Conservation (phyloP, 2,888 invertebrate species). For the Athalia cordata region DNA sequence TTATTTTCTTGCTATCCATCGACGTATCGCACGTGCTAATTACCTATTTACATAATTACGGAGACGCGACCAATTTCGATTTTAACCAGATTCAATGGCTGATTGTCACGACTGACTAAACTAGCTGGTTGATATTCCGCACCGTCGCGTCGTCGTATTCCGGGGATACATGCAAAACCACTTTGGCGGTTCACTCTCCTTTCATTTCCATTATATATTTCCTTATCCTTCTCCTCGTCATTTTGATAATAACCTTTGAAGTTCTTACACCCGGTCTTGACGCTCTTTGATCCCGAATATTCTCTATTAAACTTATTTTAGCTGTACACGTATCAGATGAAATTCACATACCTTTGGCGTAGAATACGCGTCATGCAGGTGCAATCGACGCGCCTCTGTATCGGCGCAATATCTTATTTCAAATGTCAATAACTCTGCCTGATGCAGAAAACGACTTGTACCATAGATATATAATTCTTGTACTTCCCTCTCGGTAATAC, state of each 20-base stretch:
- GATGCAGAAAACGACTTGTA: too few relatives aligned
- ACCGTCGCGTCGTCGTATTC: not conserved
- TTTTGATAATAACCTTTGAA: not conserved
- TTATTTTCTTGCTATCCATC: not conserved
- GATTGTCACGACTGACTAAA: not conserved
- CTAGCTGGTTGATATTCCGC: not conserved
- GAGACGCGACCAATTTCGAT: constrained; percentile 21
- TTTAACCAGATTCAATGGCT: not conserved
- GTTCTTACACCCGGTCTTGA: not conserved
- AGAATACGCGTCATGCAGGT: not conserved
- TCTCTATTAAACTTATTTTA: not conserved
- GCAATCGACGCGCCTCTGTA: not conserved
- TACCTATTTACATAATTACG: constrained; percentile 5
- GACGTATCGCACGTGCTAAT: too few relatives aligned
- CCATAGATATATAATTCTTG: too few relatives aligned
- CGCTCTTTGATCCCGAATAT: not conserved
- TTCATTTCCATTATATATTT: constrained; percentile 27
- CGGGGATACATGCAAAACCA: constrained; percentile 26
- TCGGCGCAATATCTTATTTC: not conserved
- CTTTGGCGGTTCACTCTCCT: not conserved
- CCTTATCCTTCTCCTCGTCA: not conserved
- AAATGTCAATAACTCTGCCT: not conserved
- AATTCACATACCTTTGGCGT: not conserved
- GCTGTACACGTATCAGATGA: not conserved
- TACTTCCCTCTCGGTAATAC: too few relatives aligned